Base-by-base conservation (phyloP, 2,797 vertebrate genomes). In the Coregonus sp. region DNA sequence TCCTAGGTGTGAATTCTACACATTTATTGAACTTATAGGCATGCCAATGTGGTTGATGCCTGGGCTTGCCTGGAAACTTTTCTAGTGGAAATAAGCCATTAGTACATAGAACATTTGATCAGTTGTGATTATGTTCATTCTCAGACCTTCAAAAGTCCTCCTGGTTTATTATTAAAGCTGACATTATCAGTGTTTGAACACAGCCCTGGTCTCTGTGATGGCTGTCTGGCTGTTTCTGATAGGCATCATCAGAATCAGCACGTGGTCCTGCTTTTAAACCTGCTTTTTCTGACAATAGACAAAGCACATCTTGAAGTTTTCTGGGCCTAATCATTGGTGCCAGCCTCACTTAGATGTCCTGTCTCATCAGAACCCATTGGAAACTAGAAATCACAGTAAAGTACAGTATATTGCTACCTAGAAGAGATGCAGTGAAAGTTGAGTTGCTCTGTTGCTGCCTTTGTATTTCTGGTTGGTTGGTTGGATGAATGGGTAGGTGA, bases 131-230 rank as follows among this genome's bases (percentile, higher is more conserved):
- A 12, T 40, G 68, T 70, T 50, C 4, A 14, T 70, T 47, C 1
- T 47, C 11, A 18, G 5, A 11, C n/a, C 68, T 70, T n/a, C 65
- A 15, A 25, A 82, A 78, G 81, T 81, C 79, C 69, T 80, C 82
- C 86, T 76, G 79, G 81, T 77, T 86, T 82, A 78, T 86, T 86
- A 90, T 88, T 89, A 83, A 84, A 90, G 88, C 74, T 90, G 88
- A 90, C 87, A 84, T 72, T 85, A 85, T 89, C 88, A 82, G 86
- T 78, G 82, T 79, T 20, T 37, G 81, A 89, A 84, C 86, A 83
- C 90, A 90, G 86, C 81, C 87, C 90, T 85, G 80, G 86, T 56
- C 15, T 87, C 76, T 87, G 86, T 83, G 76, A 90, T 86, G 81
- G 81, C 81, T 80, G 73, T 86, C 85, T 80, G 84, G 73, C 78